A percentile compares a stretch with the other conserved stretches of the same genome.
These are phyloP conservation scores for Australoheros facetus DNA, from an alignment of 2,797 vertebrate species.

Conservation along the genomic window DNA sequence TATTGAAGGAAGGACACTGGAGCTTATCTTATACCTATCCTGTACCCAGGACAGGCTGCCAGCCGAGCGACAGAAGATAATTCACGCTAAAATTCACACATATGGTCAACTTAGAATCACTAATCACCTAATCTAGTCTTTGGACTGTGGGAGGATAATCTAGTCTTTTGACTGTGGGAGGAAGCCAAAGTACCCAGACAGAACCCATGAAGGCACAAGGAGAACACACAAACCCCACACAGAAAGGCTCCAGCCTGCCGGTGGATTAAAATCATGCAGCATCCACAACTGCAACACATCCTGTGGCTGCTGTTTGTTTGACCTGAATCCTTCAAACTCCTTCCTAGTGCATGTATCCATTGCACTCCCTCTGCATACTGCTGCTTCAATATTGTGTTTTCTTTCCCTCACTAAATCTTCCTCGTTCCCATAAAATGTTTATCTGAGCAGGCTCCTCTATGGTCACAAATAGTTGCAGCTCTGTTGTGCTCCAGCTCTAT, in stretches of 20 bases:
- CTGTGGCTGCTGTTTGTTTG: background rate
- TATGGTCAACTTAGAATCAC: background rate
- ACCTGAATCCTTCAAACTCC: background rate
- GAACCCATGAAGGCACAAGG: too few species aligned
- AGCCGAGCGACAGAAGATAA: background rate
- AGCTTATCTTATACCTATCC: too few species aligned
- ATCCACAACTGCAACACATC: too few species aligned
- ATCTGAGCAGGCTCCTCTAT: too few species aligned
- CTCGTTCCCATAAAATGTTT: background rate
- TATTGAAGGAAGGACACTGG: background rate
- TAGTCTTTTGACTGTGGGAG: too few species aligned
- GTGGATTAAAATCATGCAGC: too few species aligned
- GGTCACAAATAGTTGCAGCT: background rate
- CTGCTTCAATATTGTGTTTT: background rate
- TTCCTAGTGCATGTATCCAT: too few species aligned
- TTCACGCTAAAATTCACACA: background rate
- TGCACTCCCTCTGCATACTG: too few species aligned
- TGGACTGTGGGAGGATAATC: background rate
- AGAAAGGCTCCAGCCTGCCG: too few species aligned
- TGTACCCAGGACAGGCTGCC: background rate
- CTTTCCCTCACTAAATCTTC: background rate
- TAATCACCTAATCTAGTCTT: background rate
- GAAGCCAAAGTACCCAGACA: too few species aligned
- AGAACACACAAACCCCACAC: too few species aligned
- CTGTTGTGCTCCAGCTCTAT: background rate